These are phyloP conservation scores for Polypterus senegalus DNA, from an alignment of 2,113 vertebrate species.

Conservation along the genomic window DNA sequence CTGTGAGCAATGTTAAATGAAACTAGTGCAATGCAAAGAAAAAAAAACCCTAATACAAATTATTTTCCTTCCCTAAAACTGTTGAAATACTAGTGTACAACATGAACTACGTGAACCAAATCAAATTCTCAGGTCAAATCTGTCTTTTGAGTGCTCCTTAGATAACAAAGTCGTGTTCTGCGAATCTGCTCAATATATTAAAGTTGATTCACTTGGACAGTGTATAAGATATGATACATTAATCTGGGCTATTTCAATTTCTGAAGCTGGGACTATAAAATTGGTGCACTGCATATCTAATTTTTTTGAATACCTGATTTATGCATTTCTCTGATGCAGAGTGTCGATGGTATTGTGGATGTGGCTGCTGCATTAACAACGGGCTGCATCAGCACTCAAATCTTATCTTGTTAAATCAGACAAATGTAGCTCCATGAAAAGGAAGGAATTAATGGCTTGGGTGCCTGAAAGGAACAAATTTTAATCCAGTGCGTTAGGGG, in stretches of 20 bases:
- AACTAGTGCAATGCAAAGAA: conserved; percentile 40
- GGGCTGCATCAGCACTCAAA: conserved; percentile 87
- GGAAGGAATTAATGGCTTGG: conserved; percentile 69
- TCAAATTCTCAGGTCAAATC: conserved; percentile 81
- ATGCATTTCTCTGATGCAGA: conserved; percentile 65
- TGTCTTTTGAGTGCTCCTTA: conserved; percentile 71
- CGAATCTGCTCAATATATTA: conserved; percentile 84
- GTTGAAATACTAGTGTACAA: conserved; percentile 65
- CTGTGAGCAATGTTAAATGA: conserved; percentile 37
- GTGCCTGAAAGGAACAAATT: conserved; percentile 60
- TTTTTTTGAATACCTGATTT: conserved; percentile 91
- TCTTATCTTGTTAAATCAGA: conserved; percentile 98
- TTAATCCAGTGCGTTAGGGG: conserved; percentile 62
- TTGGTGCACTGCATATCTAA: conserved; percentile 86
- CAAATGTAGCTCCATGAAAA: conserved; percentile 84
- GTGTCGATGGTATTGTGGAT: conserved; percentile 67
- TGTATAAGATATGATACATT: conserved; percentile 83
- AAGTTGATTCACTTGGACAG: conserved; percentile 80
- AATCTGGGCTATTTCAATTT: conserved; percentile 86
- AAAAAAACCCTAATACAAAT: conserved; percentile 70
- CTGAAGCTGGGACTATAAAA: conserved; percentile 79
- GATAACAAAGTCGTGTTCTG: conserved; percentile 83
- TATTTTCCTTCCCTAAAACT: conserved; percentile 66
- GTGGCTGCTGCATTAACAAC: conserved; percentile 78
- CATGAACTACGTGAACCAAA: conserved; percentile 79